Evolutionary conservation across 2,113 vertebrate species (phyloP).

Genomic region (Gymnogyps californianus): DNA sequence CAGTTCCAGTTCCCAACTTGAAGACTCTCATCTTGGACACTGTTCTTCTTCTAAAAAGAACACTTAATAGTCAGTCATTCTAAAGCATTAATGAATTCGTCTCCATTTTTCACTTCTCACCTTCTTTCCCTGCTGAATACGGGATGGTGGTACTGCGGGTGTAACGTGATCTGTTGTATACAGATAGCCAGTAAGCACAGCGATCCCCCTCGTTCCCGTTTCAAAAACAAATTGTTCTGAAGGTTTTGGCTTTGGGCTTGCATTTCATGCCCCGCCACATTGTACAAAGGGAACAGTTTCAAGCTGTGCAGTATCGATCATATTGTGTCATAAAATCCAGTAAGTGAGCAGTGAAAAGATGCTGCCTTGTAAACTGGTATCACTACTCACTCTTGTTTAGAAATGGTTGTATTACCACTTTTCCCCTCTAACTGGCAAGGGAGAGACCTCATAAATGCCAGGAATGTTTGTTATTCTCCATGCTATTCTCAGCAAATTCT

Average conservation of each 20-base stretch:
- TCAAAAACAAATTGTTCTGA: background rate
- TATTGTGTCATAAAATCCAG: background rate
- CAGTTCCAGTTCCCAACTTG: background rate
- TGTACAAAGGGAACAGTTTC: background rate
- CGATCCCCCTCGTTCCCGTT: background rate
- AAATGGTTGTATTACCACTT: background rate
- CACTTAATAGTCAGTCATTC: background rate
- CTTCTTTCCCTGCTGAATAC: background rate
- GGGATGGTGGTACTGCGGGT: background rate
- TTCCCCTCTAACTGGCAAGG: background rate
- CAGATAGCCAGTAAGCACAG: accelerated
- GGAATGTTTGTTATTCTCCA: background rate
- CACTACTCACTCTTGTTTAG: background rate
- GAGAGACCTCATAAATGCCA: background rate
- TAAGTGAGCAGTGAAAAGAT: background rate
- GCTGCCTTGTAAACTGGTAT: background rate
- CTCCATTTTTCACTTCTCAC: background rate
- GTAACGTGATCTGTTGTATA: background rate
- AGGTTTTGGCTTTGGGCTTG: background rate
- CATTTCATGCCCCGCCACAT: background rate
- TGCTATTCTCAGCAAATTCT: background rate
- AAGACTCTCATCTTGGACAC: background rate
- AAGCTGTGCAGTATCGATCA: background rate
- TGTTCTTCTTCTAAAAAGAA: background rate
- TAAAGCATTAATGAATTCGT: background rate